Conservation (phyloP, 2,797 vertebrate species). For the Coccyzus lansbergi region DNA sequence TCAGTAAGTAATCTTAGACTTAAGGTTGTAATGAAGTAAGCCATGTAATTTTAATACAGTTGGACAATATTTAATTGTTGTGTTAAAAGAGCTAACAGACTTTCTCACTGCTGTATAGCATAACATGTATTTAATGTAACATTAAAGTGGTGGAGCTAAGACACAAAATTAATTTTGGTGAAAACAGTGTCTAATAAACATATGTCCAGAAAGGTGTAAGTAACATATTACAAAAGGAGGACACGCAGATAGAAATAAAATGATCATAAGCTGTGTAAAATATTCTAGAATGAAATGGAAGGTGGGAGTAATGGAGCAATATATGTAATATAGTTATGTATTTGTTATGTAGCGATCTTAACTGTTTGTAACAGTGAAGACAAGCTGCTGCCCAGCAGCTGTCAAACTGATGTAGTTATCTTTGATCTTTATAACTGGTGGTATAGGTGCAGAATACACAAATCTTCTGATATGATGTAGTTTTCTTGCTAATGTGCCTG, state of each 20-base stretch:
- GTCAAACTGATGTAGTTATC: background rate
- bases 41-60: background rate
- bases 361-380: background rate
- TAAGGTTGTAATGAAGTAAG: background rate
- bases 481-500: background rate
- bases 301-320: background rate
- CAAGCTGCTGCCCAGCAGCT: background rate
- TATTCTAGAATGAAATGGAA: background rate
- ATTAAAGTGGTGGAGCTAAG: background rate
- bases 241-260: background rate
- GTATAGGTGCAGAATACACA: accelerated
- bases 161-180: background rate
- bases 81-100: background rate
- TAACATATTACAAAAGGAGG: background rate
- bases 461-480: background rate
- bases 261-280: background rate
- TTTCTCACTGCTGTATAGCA: background rate
- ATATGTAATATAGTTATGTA: no score
- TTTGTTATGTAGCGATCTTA: background rate
- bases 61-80: background rate
- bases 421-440: background rate
- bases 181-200: background rate
- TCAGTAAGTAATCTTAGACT: constrained; percentile 84
- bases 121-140: background rate
- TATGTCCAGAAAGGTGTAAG: background rate